A percentile compares a stretch with the other conserved stretches of the same genome.
These are phyloP conservation scores for Ceratina japonica DNA, from an alignment of 1,140 invertebrate genomes.

Conservation along the genomic window DNA sequence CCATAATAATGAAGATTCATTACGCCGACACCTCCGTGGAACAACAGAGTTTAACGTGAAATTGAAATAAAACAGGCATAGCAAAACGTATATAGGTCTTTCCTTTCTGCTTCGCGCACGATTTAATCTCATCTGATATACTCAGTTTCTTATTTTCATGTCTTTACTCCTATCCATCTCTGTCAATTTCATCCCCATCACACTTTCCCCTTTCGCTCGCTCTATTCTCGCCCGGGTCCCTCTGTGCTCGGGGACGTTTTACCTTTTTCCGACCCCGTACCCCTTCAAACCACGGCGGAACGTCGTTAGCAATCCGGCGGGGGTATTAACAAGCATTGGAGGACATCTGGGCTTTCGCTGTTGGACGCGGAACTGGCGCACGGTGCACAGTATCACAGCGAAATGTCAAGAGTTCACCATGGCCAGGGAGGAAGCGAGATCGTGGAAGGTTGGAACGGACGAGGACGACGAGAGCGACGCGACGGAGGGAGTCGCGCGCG, in stretches of 20 bases:
- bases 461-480: background rate
- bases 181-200: constrained; percentile 29
- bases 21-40: background rate
- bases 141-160: too few relatives aligned
- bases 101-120: too few relatives aligned
- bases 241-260: background rate
- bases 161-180: background rate
- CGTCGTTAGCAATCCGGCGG: constrained; percentile 53
- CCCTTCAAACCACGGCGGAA: background rate
- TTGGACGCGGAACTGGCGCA: constrained; percentile 54
- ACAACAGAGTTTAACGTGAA: too few relatives aligned
- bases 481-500: constrained; percentile 37
- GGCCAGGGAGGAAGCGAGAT: constrained; percentile 44
- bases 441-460: background rate
- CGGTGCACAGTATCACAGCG: constrained; percentile 43
- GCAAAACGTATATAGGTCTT: too few relatives aligned
- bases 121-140: too few relatives aligned
- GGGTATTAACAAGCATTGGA: constrained; percentile 57
- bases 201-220: background rate
- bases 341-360: constrained; percentile 60
- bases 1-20: too few relatives aligned
- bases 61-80: too few relatives aligned
- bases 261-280: background rate
- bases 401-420: constrained; percentile 66
- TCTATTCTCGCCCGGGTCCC: background rate